These are phyloP conservation scores for Eubasilissa splendida DNA, from an alignment of 2,888 invertebrate species.

Conservation along the genomic window DNA sequence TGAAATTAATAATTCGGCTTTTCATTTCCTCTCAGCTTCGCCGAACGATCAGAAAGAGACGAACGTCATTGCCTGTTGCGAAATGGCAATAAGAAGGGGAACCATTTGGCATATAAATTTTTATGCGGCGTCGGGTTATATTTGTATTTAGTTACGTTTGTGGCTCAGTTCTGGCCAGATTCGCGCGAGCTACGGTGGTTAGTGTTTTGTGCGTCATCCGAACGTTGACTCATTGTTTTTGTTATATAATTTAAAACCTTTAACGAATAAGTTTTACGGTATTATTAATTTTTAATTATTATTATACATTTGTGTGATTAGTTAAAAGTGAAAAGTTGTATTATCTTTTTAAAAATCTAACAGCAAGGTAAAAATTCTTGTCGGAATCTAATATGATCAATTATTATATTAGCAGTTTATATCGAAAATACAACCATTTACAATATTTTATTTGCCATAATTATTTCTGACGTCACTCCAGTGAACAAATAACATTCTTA, in stretches of 20 bases:
- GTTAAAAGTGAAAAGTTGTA: too few relatives aligned
- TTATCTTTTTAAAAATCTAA: too few relatives aligned
- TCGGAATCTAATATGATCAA: too few relatives aligned
- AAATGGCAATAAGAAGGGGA: conserved; percentile 39
- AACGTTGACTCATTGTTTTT: conserved; percentile 2
- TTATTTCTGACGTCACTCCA: too few relatives aligned
- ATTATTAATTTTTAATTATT: too few relatives aligned
- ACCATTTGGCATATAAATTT: conserved; percentile 44
- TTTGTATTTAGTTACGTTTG: conserved; percentile 45
- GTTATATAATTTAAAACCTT: conserved; percentile 13
- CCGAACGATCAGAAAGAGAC: conserved; percentile 37
- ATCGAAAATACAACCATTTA: too few relatives aligned
- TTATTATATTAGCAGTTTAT: too few relatives aligned
- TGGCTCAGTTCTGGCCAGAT: conserved; percentile 37
- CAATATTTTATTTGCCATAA: too few relatives aligned
- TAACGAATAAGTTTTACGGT: too few relatives aligned
- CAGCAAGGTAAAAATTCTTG: too few relatives aligned
- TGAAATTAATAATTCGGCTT: conserved; percentile 41
- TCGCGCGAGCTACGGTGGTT: not conserved
- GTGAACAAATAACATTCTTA: too few relatives aligned
- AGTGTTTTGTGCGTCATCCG: conserved; percentile 1
- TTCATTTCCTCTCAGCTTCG: conserved; percentile 31
- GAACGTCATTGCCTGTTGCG: conserved; percentile 38
- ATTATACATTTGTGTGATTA: too few relatives aligned
- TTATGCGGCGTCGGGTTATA: conserved; percentile 43